These are phyloP conservation scores for Zaprionus vittiger DNA, from an alignment of 1,140 invertebrate species.

Conservation along the genomic window DNA sequence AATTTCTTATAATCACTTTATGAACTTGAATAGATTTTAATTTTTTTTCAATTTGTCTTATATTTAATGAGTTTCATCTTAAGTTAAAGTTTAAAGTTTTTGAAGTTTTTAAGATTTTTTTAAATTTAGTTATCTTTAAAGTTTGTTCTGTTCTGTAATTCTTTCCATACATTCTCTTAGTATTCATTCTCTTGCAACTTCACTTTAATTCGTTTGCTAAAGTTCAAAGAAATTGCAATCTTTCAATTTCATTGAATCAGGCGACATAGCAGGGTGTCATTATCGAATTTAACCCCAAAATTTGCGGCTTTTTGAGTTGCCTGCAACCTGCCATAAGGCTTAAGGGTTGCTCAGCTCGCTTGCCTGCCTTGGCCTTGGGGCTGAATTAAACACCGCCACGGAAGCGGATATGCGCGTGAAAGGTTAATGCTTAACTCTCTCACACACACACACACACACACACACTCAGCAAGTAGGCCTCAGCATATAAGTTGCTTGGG, in stretches of 20 bases:
- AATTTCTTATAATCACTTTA: too few relatives aligned
- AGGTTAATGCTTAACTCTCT: conserved; percentile 12
- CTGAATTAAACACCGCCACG: conserved; percentile 8
- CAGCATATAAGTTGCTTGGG: not conserved
- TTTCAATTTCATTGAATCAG: conserved; percentile 15
- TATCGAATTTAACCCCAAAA: conserved; percentile 19
- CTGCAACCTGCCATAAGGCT: not conserved
- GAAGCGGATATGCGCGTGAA: conserved; percentile 31
- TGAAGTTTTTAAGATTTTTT: not conserved
- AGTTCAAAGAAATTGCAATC: conserved; percentile 16
- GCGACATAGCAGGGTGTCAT: conserved; percentile 1
- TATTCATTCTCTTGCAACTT: not conserved
- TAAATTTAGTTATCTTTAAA: not conserved
- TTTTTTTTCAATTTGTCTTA: too few relatives aligned
- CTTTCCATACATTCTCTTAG: not conserved
- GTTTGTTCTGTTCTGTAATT: not conserved
- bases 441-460: not conserved
- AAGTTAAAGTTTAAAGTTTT: too few relatives aligned
- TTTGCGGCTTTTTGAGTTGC: conserved; percentile 1
- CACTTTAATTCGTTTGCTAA: not conserved
- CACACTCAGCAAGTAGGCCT: not conserved
- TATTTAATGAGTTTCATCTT: too few relatives aligned
- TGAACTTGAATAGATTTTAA: too few relatives aligned
- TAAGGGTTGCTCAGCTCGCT: conserved; percentile 22
- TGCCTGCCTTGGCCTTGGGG: conserved; percentile 3